Evolutionary conservation across 2,888 invertebrate species (phyloP), one percentile per base, ranked within the genome.

Genomic region (Parelbella ahira): DNA sequence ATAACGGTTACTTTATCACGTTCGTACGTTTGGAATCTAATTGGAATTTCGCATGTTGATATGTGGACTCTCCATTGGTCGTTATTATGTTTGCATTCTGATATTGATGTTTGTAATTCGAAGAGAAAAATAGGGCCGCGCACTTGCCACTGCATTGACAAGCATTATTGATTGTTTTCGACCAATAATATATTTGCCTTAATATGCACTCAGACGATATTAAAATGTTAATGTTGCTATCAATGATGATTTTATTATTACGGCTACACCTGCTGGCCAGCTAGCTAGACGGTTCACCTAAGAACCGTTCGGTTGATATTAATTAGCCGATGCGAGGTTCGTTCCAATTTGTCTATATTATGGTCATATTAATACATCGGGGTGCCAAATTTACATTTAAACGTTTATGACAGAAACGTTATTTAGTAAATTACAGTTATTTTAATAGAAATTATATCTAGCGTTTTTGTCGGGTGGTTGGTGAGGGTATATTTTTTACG

Each of bases 41-140:
- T 86, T 86, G 84, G 83, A 80, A 83, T 84, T 86, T 86, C 68
- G 81, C 86, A 83, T 86, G 82, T 82, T 77, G 77, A 83, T 86
- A 82, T 82, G 78, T 70, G 74, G 65, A 82, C 79, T 84, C 78
- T 79, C 79, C 81, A 84, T 82, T 82, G 71, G 74, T 76, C 75
- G 83, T 78, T 86, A 84, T 86, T 83, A 70, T 86, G 83, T 86
- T 84, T 83, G 70, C 77, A 77, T 78, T 77, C 53, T 52, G 83
- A 86, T 86, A 86, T 76, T 80, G 66, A 74, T 75, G 74, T 74
- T 74, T 77, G 76, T 80, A 72, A 72, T 80, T 72, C 71, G 72
- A 70, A 75, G 63, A 59, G 78, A 75, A 42, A 42, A 42, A 63
- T 63, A 71, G 64, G 51, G 64, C 63, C 66, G 66, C 69, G 56